Evolutionary conservation across 2,888 invertebrate genomes (phyloP), one percentile per base, ranked within the genome.

Genomic region (Oscheius sp.): DNA sequence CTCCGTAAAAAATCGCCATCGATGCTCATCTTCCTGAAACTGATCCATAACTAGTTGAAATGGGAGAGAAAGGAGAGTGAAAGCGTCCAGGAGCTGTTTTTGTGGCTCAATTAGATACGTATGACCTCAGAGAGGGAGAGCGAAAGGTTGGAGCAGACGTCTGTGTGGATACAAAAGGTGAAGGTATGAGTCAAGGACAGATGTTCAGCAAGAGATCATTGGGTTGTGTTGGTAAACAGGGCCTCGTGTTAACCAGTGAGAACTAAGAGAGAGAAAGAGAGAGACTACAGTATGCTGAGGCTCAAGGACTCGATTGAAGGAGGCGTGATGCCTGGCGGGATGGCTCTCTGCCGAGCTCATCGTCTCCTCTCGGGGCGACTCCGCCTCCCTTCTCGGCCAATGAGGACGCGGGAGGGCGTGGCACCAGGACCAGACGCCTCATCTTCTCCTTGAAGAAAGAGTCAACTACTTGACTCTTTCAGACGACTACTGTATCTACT

Each of bases 1-100:
- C 81, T 78, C 33, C 81, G 81, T 48, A 87, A 80, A 71, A 87
- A 85, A 13, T 85, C 84, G 35, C 79, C 82, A 79, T 87, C 83
- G 58, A 87, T 80, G 79, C 86, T 86, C 87, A 87, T 87, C 42
- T 42, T 42, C 4, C 42, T 60, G 60, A 2, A 55, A 55, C 21
- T 32, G 58, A 59, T 13, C 7, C 3, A 71, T 13, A 59, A 47
- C 13, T 32, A n/a, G 32, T 11, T n/a, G 37, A 37, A 42, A 59
- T 35, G 47, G 42, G 59, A 48, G 59, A 50, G 42, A 55, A 58
- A 35, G 5, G 47, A 35, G 59, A 48, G 59, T 29, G 42, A 55
- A 35, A 5, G 21, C 48, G 10, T 7, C 29, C n/a, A 48, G 55
- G 58, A 37, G 4, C 21, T 37, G 13, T 42, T 37, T 47, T 42